These are phyloP conservation scores for Microcebus jonahi DNA, from an alignment of 2,113 vertebrate genomes.

Conservation along the genomic window DNA sequence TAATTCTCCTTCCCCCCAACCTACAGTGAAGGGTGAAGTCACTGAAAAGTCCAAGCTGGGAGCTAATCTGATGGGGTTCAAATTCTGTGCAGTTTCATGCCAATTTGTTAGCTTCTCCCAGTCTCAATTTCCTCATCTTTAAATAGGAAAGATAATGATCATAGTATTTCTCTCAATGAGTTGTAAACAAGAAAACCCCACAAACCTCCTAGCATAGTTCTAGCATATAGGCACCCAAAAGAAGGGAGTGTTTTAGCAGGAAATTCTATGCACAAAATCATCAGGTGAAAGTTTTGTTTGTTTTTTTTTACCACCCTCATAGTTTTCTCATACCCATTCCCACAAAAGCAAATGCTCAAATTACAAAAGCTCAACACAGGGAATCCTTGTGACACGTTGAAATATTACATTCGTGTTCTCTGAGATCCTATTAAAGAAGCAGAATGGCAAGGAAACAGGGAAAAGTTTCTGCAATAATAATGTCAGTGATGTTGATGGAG, in stretches of 20 bases:
- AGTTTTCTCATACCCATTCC: background rate
- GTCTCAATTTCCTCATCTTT: background rate
- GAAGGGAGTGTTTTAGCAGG: background rate
- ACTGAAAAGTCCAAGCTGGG: background rate
- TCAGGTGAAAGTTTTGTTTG: background rate
- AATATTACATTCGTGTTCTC: background rate
- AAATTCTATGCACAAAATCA: background rate
- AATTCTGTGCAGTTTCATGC: background rate
- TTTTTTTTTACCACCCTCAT: background rate
- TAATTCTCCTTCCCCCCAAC: background rate
- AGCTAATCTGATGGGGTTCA: background rate
- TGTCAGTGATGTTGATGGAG: background rate
- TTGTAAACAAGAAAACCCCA: background rate
- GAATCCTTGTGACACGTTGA: background rate
- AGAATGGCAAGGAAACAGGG: background rate
- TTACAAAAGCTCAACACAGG: background rate
- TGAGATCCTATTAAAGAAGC: background rate
- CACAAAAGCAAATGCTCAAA: background rate
- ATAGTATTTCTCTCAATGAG: background rate
- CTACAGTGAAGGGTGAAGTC: background rate
- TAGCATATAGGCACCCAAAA: background rate
- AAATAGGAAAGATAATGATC: background rate
- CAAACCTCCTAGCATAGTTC: background rate
- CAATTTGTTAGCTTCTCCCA: background rate
- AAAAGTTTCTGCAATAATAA: background rate